Percentiles rank a stretch among this genome's conserved stretches.
Conservation (phyloP, 2,113 vertebrate genomes). For the Anthoscopus minutus region DNA sequence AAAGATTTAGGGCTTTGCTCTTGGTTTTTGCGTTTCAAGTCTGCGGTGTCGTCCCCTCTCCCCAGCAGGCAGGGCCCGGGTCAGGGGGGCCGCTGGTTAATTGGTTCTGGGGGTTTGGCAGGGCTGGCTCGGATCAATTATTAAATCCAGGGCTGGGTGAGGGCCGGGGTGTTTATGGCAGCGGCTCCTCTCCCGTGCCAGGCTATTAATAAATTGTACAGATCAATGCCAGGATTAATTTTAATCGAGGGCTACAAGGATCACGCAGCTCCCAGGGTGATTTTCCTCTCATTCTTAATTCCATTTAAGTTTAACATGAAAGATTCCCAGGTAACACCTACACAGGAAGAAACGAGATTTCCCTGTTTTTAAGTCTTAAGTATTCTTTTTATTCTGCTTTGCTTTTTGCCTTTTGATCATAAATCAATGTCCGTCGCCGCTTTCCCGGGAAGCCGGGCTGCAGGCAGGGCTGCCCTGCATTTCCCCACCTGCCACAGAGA, state of each 20-base stretch:
- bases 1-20: conserved; percentile 83
- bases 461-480: not conserved
- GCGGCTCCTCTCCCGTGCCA: conserved; percentile 42
- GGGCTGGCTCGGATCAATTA: conserved; percentile 79
- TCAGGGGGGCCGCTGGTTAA: conserved; percentile 76
- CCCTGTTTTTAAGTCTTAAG: conserved; percentile 19
- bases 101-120: conserved; percentile 78
- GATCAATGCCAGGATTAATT: conserved; percentile 82
- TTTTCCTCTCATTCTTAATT: conserved; percentile 79
- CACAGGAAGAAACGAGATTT: conserved; percentile 69
- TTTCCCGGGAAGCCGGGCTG: not conserved
- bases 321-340: conserved; percentile 76
- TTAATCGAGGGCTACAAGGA: conserved; percentile 78
- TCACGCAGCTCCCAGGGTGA: conserved; percentile 71
- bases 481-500: not conserved
- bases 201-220: conserved; percentile 78
- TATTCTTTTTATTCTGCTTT: conserved; percentile 64
- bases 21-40: conserved; percentile 60
- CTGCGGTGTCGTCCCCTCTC: conserved; percentile 66
- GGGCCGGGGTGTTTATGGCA: conserved; percentile 17
- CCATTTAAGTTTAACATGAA: conserved; percentile 82
- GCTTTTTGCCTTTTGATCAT: conserved; percentile 56
- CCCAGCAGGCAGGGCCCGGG: conserved; percentile 67
- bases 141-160: conserved; percentile 40
- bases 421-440: conserved; percentile 42